These are phyloP conservation scores for Tarsius wallacei DNA, from an alignment of 2,797 vertebrate species.

Conservation along the genomic window DNA sequence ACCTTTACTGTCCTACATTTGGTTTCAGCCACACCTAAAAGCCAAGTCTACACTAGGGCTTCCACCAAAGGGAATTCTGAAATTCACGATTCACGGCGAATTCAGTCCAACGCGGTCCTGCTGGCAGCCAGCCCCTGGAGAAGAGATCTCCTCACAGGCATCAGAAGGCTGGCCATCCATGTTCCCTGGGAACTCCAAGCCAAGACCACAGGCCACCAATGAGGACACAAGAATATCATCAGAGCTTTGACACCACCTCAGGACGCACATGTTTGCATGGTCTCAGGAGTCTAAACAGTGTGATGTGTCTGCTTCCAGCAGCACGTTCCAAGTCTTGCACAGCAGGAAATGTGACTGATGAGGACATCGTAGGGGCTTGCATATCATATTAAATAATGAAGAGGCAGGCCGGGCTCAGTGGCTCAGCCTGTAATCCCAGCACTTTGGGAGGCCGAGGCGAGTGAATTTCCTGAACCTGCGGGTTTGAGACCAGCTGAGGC, in stretches of 20 bases:
- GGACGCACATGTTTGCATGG: neutral
- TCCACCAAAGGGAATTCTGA: neutral
- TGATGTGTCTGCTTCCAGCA: neutral
- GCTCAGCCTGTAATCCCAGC: no score
- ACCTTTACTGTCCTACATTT: neutral
- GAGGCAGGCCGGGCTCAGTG: no score
- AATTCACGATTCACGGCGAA: neutral
- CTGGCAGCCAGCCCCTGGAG: neutral
- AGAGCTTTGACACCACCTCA: neutral
- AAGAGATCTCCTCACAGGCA: neutral
- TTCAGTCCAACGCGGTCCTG: neutral
- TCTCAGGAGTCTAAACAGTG: neutral
- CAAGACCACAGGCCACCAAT: neutral
- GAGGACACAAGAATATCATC: neutral
- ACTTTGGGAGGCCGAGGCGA: no score
- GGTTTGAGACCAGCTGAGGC: no score
- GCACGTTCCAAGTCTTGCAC: neutral
- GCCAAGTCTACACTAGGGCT: neutral
- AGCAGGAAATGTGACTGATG: neutral
- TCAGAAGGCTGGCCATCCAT: neutral
- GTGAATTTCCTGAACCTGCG: no score
- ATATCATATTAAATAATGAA: neutral
- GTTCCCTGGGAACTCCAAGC: neutral
- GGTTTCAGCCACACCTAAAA: neutral
- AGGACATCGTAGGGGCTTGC: neutral